Evolutionary conservation across 2,888 invertebrate species (phyloP).

Genomic region (Amorpha juglandis): DNA sequence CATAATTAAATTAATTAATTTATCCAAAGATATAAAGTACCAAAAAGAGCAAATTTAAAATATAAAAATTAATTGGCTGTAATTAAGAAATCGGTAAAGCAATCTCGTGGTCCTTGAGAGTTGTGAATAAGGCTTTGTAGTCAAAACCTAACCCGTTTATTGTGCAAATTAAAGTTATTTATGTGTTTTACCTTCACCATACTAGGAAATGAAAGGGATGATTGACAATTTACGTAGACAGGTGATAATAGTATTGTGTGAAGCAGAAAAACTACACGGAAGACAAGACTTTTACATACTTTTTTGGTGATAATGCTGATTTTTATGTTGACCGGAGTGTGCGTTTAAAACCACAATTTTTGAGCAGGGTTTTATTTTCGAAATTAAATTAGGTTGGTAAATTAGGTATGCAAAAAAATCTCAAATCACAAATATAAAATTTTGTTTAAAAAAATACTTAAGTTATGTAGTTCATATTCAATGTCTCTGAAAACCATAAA

Average conservation of each 20-base stretch:
- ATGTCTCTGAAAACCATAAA: no score
- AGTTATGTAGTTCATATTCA: no score
- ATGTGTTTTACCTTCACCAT: neutral
- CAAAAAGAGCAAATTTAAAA: neutral
- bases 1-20: neutral
- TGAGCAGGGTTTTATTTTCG: no score
- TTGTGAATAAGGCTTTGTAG: neutral
- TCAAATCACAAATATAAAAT: no score
- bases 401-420: no score
- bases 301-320: no score
- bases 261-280: no score
- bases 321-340: no score
- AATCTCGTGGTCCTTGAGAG: neutral
- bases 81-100: neutral
- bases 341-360: no score
- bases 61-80: neutral
- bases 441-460: no score
- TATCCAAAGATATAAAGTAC: neutral
- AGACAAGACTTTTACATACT: no score
- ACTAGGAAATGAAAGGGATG: constrained; percentile 9
- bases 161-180: neutral
- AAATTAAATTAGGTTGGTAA: no score
- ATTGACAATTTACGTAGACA: neutral
- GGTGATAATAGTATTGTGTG: neutral
- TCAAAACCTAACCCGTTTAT: neutral